Conservation (phyloP, 2,113 vertebrate species). For the human (Homo sapiens) region GRCh38 chr1:88518001-88518500, state of each 20-base stretch:
- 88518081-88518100: not conserved
- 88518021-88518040: not conserved
- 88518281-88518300: not conserved
- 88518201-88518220: not conserved
- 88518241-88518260: not conserved
- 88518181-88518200: not conserved
- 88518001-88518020: slow-evolving; percentile 23
- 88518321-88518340: not conserved
- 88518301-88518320: slow-evolving; percentile 20
- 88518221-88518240: not conserved
- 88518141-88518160: not conserved
- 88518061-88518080: slow-evolving; percentile 3
- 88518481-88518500: slow-evolving; percentile 6
- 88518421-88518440: not conserved
- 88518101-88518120: not conserved
- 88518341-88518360: not conserved
- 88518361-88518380: not conserved
- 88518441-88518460: slow-evolving; percentile 1
- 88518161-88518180: not conserved
- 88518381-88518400: not conserved
- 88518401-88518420: not conserved
- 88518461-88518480: slow-evolving; percentile 7
- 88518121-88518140: not conserved
- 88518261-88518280: not conserved
- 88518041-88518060: slow-evolving; percentile 24